These are phyloP conservation scores for Oceanodroma leucorhoa DNA, from an alignment of 2,797 vertebrate genomes.

Conservation along the genomic window DNA sequence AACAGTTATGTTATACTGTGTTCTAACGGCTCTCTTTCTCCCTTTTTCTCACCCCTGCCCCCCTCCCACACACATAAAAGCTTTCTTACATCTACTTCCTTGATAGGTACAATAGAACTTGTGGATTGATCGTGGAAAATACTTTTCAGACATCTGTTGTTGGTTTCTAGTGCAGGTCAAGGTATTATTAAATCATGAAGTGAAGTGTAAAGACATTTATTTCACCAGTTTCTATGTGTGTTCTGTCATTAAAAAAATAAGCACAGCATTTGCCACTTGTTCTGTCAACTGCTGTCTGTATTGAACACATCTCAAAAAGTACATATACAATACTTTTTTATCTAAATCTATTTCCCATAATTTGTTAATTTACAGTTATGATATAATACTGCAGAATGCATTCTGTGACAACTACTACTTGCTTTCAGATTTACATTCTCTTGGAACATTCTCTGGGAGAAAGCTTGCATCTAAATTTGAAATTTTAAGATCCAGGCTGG, in stretches of 20 bases:
- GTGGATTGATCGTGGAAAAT: not conserved
- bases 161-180: not conserved
- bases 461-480: not conserved
- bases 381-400: not conserved
- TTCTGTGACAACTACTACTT: not conserved
- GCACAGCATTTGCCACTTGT: not conserved
- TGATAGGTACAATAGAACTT: not conserved
- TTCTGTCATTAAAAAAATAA: not conserved
- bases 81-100: not conserved
- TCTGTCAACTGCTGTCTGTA: not conserved
- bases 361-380: not conserved
- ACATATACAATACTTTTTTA: not conserved
- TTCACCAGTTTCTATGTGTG: not conserved
- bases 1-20: accelerated
- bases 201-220: not conserved
- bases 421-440: not conserved
- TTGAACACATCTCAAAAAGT: not conserved
- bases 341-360: not conserved
- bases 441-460: not conserved
- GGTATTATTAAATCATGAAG: not conserved
- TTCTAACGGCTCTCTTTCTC: not conserved
- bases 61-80: not conserved
- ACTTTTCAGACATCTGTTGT: not conserved
- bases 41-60: accelerated
- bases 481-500: not conserved